Percentiles rank a stretch among this genome's conserved stretches.
phyloP scores from a whole-genome alignment of 2,797 vertebrate genomes.

The Adrianichthys oophorus region DNA sequence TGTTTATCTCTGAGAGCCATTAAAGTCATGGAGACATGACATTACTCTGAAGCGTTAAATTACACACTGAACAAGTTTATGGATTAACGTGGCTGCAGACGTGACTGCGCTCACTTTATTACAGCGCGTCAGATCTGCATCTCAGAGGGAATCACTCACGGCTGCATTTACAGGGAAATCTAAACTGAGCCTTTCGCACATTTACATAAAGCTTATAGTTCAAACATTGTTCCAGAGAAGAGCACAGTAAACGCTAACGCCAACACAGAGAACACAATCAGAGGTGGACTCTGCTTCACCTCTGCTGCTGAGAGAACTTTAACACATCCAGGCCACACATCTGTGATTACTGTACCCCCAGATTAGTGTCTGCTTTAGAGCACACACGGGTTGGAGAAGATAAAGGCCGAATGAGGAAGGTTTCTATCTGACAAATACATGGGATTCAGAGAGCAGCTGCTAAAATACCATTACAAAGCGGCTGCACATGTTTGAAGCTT shows the following conservation, averaged over 20 bases:
- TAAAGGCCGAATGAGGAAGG: no score
- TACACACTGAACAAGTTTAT: conserved; percentile 58
- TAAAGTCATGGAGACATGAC: conserved; percentile 56
- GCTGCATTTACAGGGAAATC: conserved; percentile 21
- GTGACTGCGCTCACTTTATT: conserved; percentile 17
- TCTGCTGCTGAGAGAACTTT: no score
- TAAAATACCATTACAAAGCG: no score
- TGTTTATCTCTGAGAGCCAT: conserved; percentile 54
- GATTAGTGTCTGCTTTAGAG: no score
- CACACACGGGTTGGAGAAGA: no score
- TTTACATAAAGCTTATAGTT: conserved; percentile 24
- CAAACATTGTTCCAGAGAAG: neutral
- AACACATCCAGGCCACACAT: no score
- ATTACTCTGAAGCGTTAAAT: conserved; percentile 56
- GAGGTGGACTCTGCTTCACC: no score
- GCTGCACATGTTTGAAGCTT: no score
- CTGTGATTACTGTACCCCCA: no score
- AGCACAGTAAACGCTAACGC: neutral
- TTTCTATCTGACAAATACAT: no score
- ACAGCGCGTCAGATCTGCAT: conserved; percentile 19
- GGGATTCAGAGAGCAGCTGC: no score
- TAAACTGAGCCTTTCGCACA: conserved; percentile 4
- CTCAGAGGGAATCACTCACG: conserved; percentile 36
- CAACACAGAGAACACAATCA: neutral
- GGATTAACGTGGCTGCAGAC: conserved; percentile 49